Evolutionary conservation across 2,113 vertebrate genomes (phyloP).

Genomic region (Crocuta crocuta): DNA sequence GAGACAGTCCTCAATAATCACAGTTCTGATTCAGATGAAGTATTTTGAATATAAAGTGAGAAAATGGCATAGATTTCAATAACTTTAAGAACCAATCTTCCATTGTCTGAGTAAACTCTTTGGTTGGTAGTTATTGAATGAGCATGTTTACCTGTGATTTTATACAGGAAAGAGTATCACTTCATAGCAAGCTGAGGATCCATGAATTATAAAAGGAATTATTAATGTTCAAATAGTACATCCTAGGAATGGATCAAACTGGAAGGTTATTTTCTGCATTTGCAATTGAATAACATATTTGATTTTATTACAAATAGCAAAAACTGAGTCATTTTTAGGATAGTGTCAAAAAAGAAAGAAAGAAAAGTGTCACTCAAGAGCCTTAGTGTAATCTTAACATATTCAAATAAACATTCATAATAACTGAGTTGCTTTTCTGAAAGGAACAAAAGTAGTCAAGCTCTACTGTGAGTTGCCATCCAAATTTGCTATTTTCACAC

Average conservation of each 20-base stretch:
- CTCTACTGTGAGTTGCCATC: background rate
- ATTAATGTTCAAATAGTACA: conserved; percentile 76
- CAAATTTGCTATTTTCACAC: background rate
- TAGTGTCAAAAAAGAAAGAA: conserved; percentile 14
- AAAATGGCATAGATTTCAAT: conserved; percentile 70
- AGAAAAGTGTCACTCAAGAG: conserved; percentile 49
- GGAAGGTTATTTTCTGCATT: conserved; percentile 74
- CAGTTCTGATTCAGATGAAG: conserved; percentile 65
- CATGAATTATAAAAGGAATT: conserved; percentile 67
- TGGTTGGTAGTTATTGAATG: conserved; percentile 68
- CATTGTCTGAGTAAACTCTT: conserved; percentile 65
- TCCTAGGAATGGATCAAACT: conserved; percentile 62
- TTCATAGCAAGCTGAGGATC: conserved; percentile 79
- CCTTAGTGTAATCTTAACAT: conserved; percentile 46
- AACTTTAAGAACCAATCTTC: conserved; percentile 76
- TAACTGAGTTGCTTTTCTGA: background rate
- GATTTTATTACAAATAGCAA: conserved; percentile 74
- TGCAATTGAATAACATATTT: conserved; percentile 55
- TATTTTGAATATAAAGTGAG: conserved; percentile 72
- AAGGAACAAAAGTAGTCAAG: background rate
- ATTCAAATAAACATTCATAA: conserved; percentile 58
- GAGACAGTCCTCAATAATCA: conserved; percentile 60
- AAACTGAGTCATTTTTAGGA: conserved; percentile 51
- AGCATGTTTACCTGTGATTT: conserved; percentile 78
- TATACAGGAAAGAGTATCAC: conserved; percentile 66